phyloP scores from a whole-genome alignment of 1,140 invertebrate genomes.

The Lepeophtheirus salmonis region DNA sequence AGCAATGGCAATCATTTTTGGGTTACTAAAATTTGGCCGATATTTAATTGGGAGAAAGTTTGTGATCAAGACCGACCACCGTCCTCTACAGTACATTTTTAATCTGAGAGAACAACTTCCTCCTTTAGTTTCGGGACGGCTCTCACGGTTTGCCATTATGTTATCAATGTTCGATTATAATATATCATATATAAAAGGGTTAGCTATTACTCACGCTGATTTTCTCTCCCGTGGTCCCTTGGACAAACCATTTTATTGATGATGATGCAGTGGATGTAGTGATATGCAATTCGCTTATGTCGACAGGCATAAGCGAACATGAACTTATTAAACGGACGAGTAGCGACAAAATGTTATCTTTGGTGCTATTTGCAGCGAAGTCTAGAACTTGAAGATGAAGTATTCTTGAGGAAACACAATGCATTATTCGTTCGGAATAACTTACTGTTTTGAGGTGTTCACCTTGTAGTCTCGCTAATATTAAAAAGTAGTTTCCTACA shows the following conservation, averaged over 20 bases:
- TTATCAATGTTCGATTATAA: not conserved
- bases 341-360: not conserved
- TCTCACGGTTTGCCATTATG: not conserved
- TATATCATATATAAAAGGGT: not conserved
- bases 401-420: not conserved
- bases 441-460: not conserved
- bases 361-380: not conserved
- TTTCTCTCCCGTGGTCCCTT: not conserved
- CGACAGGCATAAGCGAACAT: not conserved
- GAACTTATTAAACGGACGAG: not conserved
- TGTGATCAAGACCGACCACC: conserved; percentile 30
- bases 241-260: not conserved
- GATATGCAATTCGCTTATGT: not conserved
- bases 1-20: conserved; percentile 33
- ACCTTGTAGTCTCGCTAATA: not conserved
- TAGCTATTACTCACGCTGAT: not conserved
- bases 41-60: conserved; percentile 33
- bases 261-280: not conserved
- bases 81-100: conserved; percentile 26
- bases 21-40: conserved; percentile 33
- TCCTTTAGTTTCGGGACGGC: not conserved
- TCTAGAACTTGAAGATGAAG: not conserved
- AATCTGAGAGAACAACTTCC: not conserved
- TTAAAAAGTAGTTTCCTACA: not conserved
- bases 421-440: not conserved